Conservation (phyloP, 1,140 invertebrate species). For the Leptinotarsa defecta region DNA sequence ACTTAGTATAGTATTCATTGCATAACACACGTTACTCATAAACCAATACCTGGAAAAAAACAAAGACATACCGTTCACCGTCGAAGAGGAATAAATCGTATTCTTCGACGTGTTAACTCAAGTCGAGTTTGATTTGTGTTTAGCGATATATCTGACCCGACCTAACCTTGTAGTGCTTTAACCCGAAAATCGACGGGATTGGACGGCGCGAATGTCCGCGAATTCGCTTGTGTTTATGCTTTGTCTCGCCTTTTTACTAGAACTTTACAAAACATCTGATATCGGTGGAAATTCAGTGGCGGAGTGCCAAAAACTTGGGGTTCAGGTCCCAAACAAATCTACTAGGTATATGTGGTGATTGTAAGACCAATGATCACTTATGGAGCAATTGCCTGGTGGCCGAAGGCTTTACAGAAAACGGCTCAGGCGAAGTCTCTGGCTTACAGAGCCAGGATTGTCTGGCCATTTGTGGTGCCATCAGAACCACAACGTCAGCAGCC, state of each 20-base stretch:
- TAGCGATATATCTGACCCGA: constrained; percentile 18
- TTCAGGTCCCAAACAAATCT: no score
- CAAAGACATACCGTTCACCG: neutral
- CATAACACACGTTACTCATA: neutral
- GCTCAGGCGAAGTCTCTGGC: no score
- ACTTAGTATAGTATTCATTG: neutral
- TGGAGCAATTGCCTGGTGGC: no score
- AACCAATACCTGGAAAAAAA: neutral
- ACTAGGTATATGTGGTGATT: no score
- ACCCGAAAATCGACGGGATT: constrained; percentile 16
- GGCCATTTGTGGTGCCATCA: no score
- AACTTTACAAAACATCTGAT: neutral
- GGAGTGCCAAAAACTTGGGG: neutral
- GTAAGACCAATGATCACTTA: no score
- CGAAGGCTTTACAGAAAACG: no score
- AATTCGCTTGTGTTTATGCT: neutral
- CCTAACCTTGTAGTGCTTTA: constrained; percentile 21
- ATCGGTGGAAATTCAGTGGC: neutral
- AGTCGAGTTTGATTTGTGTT: constrained; percentile 14
- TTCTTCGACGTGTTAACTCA: constrained; percentile 6
- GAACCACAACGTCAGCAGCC: no score
- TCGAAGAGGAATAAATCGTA: neutral
- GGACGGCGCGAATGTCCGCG: constrained; percentile 7
- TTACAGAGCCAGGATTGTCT: no score
- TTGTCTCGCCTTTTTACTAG: neutral